These are phyloP conservation scores for Drosophila yooni DNA, from an alignment of 2,888 invertebrate species.

Conservation along the genomic window DNA sequence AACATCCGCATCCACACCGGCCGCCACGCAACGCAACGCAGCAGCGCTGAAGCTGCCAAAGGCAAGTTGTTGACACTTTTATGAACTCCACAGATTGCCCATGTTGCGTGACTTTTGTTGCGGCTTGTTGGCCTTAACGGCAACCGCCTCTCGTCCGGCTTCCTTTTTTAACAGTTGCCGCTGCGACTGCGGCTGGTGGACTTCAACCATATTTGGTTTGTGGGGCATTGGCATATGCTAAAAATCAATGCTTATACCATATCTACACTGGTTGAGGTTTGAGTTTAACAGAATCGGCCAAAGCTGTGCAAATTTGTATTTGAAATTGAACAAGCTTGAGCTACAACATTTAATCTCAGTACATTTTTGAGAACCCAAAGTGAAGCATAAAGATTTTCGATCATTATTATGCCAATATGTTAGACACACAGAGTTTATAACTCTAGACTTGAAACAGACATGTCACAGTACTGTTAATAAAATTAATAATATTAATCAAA, in stretches of 20 bases:
- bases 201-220: neutral
- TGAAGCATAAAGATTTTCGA: neutral
- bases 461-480: too few species aligned
- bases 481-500: too few species aligned
- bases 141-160: conserved; percentile 17
- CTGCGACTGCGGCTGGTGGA: conserved; percentile 1
- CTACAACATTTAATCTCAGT: neutral
- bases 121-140: conserved; percentile 64
- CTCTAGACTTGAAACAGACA: neutral
- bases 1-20: conserved; percentile 37
- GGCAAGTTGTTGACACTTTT: conserved; percentile 83
- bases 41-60: conserved; percentile 34
- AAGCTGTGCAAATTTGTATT: neutral
- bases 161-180: conserved; percentile 5
- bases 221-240: neutral
- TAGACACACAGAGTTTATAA: neutral
- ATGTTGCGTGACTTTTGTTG: conserved; percentile 75
- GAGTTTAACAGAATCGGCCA: neutral
- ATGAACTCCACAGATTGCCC: conserved; percentile 82
- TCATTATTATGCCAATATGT: too few species aligned
- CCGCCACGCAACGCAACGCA: conserved; percentile 11
- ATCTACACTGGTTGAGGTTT: neutral
- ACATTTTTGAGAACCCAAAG: neutral
- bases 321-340: neutral
- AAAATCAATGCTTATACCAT: neutral